These are phyloP conservation scores for Aradophagus sp. DNA, from an alignment of 1,140 invertebrate species.

Conservation along the genomic window DNA sequence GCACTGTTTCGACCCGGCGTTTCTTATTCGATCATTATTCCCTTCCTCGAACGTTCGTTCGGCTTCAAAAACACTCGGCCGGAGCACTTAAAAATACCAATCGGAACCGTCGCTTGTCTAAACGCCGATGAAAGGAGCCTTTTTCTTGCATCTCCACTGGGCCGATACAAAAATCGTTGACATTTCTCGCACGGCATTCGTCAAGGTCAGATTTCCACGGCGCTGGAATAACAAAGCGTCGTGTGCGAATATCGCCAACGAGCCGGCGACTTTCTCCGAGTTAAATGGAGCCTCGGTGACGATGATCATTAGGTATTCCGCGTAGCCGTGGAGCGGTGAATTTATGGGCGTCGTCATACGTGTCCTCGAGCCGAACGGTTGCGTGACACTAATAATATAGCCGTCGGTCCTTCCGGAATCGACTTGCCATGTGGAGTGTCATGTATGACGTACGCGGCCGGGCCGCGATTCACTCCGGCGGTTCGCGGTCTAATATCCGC, in stretches of 20 bases:
- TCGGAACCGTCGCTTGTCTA: no score
- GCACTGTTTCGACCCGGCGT: no score
- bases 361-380: constrained; percentile 52
- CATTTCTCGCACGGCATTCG: no score
- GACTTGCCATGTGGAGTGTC: constrained; percentile 40
- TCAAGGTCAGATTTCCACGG: no score
- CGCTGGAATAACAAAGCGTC: constrained; percentile 21
- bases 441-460: constrained; percentile 35
- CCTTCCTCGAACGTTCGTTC: no score
- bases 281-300: constrained; percentile 53
- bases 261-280: constrained; percentile 45
- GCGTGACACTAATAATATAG: constrained; percentile 47
- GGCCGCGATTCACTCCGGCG: constrained; percentile 22
- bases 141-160: no score
- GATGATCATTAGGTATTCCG: constrained; percentile 55
- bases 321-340: constrained; percentile 58
- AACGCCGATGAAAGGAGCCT: no score
- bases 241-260: constrained; percentile 34
- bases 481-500: constrained; percentile 42
- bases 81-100: no score
- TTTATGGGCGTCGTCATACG: constrained; percentile 60
- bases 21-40: no score
- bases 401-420: constrained; percentile 48
- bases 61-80: no score
- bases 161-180: no score